Evolutionary conservation across 23 tunicate genomes (phyloP).

Genomic region (Ciona savignyi): DNA sequence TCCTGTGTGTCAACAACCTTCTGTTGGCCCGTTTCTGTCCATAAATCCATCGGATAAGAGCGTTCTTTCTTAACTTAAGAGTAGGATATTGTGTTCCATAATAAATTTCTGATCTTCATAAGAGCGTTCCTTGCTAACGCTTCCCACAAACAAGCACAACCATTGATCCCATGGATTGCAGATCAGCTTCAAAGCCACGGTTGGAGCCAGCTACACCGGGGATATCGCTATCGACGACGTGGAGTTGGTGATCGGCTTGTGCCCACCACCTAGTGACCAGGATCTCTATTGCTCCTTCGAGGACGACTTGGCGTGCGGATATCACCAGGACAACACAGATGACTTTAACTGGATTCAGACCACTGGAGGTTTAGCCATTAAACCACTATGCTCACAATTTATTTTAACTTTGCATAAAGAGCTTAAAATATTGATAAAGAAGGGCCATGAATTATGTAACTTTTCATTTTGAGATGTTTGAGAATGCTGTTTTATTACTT

Average conservation of each 20-base stretch:
- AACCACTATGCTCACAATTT: too few relatives aligned
- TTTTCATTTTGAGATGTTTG: too few relatives aligned
- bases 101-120: neutral
- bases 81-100: neutral
- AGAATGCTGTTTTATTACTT: too few relatives aligned
- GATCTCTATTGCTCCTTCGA: constrained; percentile 72
- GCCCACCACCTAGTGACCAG: constrained; percentile 67
- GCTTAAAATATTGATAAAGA: too few relatives aligned
- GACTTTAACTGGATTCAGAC: constrained; percentile 95
- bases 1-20: too few relatives aligned
- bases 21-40: too few relatives aligned
- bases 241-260: constrained; percentile 43
- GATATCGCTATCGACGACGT: constrained; percentile 90
- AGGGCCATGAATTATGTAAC: too few relatives aligned
- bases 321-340: constrained; percentile 63
- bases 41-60: too few relatives aligned
- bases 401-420: too few relatives aligned
- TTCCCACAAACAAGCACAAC: too few relatives aligned
- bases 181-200: constrained; percentile 60
- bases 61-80: neutral
- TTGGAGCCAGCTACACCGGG: constrained; percentile 42
- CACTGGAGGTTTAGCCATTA: constrained; percentile 95
- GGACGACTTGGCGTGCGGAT: constrained; percentile 81
- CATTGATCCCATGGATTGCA: too few relatives aligned
- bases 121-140: too few relatives aligned